Conservation (phyloP, 2,888 invertebrate genomes). For the Erpobdella octoculata region DNA sequence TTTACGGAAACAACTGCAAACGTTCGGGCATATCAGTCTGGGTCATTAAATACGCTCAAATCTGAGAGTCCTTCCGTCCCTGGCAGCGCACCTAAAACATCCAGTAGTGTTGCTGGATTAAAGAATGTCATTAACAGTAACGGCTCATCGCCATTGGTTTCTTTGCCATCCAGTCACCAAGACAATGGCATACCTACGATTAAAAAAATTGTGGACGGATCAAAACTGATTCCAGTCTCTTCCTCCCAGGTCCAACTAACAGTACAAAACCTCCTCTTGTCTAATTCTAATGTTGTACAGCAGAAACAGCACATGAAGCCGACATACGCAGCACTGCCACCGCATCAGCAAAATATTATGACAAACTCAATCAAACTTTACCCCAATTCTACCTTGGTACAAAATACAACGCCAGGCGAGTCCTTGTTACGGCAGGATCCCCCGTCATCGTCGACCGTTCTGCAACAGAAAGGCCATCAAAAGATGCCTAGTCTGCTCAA, state of each 20-base stretch:
- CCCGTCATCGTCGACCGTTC: slow-evolving; percentile 3
- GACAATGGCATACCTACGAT: not conserved
- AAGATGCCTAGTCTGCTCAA: not conserved
- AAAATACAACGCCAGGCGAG: not conserved
- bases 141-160: not conserved
- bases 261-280: not conserved
- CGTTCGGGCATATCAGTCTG: not conserved
- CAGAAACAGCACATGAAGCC: not conserved
- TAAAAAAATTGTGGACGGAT: not conserved
- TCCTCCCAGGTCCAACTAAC: too few relatives aligned
- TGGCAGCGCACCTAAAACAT: not conserved
- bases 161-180: not conserved
- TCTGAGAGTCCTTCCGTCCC: not conserved
- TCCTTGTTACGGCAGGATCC: not conserved
- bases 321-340: not conserved
- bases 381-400: not conserved
- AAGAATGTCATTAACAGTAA: not conserved
- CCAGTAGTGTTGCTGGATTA: not conserved
- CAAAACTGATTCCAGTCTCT: too few relatives aligned
- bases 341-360: not conserved
- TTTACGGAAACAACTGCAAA: not conserved
- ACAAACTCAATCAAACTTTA: not conserved
- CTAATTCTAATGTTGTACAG: not conserved
- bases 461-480: not conserved
- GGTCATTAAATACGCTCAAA: too few relatives aligned